These are phyloP conservation scores for Onychomys arenicola DNA, from an alignment of 2,797 vertebrate species.

Conservation along the genomic window DNA sequence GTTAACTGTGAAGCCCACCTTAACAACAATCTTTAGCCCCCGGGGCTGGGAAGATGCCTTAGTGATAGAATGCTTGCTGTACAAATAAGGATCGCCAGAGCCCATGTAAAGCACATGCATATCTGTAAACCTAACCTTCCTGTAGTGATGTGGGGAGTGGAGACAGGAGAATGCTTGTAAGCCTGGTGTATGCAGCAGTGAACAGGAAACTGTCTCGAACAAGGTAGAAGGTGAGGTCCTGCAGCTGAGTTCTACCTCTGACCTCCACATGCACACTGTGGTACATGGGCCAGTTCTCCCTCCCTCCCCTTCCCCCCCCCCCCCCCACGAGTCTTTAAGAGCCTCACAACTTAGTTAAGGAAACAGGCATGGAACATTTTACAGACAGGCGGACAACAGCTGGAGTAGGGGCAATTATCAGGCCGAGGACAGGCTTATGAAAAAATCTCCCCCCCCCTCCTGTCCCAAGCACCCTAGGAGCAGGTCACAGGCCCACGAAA, in stretches of 20 bases:
- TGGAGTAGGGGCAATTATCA: background rate
- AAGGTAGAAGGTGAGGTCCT: background rate
- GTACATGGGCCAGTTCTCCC: too few species aligned
- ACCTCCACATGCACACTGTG: background rate
- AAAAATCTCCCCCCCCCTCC: too few species aligned
- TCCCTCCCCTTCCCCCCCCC: too few species aligned
- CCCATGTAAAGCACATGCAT: background rate
- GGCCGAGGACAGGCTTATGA: background rate
- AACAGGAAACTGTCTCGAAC: background rate
- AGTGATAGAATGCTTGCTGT: background rate
- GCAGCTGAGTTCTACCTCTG: background rate
- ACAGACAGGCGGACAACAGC: background rate
- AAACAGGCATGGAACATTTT: background rate
- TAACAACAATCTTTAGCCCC: background rate
- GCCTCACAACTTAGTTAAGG: background rate
- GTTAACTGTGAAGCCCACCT: background rate
- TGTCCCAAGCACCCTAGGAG: too few species aligned
- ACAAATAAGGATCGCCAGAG: background rate
- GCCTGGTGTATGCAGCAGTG: background rate
- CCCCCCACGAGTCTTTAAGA: background rate
- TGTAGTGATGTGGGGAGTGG: background rate
- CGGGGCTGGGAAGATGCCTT: background rate
- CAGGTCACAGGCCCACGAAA: background rate
- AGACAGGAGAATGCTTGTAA: background rate
- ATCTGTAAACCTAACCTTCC: too few species aligned